phyloP scores from a whole-genome alignment of 1,140 invertebrate genomes.

The Listronotus oregonensis region DNA sequence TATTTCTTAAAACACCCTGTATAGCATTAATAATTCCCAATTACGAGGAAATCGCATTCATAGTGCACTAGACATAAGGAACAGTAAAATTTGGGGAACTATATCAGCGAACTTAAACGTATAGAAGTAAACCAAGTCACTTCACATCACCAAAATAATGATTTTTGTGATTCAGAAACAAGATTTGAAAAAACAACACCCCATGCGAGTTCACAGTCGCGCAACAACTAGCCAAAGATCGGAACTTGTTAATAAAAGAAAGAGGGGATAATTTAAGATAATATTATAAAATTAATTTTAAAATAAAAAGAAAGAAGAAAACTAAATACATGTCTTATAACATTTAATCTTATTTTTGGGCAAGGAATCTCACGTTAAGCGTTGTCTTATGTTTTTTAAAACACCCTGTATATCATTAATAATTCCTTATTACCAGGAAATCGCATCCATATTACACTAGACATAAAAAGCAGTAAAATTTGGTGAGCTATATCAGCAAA shows the following conservation, averaged over 20 bases:
- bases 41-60: constrained; percentile 13
- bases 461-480: constrained; percentile 1
- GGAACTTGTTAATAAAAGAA: constrained; percentile 5
- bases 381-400: no score
- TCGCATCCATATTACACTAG: constrained; percentile 14
- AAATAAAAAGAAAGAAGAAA: no score
- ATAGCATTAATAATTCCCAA: no score
- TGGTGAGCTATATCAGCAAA: no score
- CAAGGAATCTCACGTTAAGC: no score
- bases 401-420: no score
- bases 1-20: no score
- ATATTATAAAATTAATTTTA: no score
- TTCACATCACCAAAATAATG: neutral
- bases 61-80: constrained; percentile 13
- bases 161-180: neutral
- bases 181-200: neutral
- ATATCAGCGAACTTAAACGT: no score
- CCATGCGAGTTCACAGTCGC: constrained; percentile 3
- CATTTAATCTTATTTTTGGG: no score
- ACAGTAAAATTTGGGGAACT: neutral
- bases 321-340: no score
- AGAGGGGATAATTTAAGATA: no score
- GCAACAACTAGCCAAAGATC: constrained; percentile 10
- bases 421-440: neutral
- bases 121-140: neutral